These are phyloP conservation scores for Lithophane leautieri DNA, from an alignment of 2,888 invertebrate genomes.

Conservation along the genomic window DNA sequence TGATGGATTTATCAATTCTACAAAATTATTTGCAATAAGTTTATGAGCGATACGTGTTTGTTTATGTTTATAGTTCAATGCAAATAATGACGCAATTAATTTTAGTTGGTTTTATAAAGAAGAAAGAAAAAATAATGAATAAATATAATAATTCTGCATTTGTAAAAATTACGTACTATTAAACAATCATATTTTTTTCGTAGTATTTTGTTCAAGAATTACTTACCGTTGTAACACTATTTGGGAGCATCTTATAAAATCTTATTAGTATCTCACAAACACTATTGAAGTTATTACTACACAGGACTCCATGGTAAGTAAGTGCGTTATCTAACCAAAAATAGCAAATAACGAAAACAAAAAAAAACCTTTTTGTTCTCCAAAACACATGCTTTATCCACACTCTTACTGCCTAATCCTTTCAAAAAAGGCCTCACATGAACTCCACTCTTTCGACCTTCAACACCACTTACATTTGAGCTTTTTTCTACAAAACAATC, in stretches of 20 bases:
- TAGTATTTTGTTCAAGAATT: too few species aligned
- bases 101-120: not conserved
- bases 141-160: too few species aligned
- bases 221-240: too few species aligned
- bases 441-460: conserved; percentile 14
- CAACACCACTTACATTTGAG: conserved; percentile 42
- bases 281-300: not conserved
- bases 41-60: not conserved
- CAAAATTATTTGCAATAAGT: not conserved
- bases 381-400: not conserved
- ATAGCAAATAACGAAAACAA: not conserved
- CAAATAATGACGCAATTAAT: not conserved
- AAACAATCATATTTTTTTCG: too few species aligned
- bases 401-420: conserved; percentile 7
- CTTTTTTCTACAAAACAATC: conserved; percentile 48
- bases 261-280: not conserved
- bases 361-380: not conserved
- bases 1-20: not conserved
- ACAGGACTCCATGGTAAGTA: not conserved
- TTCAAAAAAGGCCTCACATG: conserved; percentile 7
- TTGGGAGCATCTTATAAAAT: too few species aligned
- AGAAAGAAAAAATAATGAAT: too few species aligned
- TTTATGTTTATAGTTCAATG: too few species aligned
- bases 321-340: not conserved
- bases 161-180: not conserved